phyloP scores from a whole-genome alignment of 2,797 vertebrate species.

The Myotis vivesi region DNA sequence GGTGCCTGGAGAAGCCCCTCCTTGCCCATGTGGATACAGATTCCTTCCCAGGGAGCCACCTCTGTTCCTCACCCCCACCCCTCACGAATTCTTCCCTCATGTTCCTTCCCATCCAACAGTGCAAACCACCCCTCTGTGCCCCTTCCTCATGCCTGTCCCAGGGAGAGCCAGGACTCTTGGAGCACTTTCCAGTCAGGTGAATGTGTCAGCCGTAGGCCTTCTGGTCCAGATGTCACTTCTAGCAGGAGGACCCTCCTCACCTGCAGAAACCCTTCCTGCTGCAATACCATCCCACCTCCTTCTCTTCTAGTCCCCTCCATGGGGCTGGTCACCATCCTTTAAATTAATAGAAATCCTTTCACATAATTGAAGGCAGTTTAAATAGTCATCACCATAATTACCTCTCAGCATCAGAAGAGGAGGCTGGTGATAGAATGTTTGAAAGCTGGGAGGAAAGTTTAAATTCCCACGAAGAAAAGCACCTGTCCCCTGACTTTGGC shows the following conservation, averaged over 20 bases:
- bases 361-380: slow-evolving; percentile 36
- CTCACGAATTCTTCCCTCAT: neutral
- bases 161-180: neutral
- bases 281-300: neutral
- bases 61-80: neutral
- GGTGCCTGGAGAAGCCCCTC: neutral
- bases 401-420: neutral
- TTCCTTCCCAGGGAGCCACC: neutral
- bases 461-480: neutral
- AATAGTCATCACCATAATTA: slow-evolving; percentile 31
- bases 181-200: neutral
- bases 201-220: neutral
- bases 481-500: neutral
- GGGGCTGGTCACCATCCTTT: neutral
- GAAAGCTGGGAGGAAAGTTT: neutral
- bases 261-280: neutral
- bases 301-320: neutral
- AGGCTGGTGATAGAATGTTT: neutral
- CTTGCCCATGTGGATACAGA: neutral
- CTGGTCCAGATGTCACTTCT: neutral
- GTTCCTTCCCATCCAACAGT: neutral
- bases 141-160: neutral
- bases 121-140: neutral
- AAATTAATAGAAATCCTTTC: slow-evolving; percentile 34
- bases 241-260: neutral